A percentile compares a stretch with the other conserved stretches of the same genome.
Evolutionary conservation across 2,113 vertebrate genomes (phyloP).

Genomic region (Psilopogon haemacephalus): DNA sequence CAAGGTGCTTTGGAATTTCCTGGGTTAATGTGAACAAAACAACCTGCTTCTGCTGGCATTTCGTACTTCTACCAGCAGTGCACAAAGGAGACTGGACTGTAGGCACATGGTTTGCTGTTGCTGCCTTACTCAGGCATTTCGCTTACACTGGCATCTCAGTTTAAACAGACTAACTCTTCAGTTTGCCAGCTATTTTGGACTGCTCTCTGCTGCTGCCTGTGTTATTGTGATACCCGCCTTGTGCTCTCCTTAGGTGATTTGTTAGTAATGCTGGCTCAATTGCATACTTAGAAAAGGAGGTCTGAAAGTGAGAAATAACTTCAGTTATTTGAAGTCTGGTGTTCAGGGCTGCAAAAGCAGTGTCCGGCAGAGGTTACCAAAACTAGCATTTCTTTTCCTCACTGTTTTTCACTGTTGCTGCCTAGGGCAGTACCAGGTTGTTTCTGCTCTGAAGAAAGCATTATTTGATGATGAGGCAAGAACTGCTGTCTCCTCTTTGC

Average conservation of each 20-base stretch:
- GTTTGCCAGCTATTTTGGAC: background rate
- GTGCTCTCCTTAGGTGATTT: background rate
- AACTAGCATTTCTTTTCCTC: background rate
- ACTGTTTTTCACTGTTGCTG: background rate
- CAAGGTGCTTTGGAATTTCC: background rate
- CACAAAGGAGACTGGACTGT: background rate
- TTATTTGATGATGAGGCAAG: background rate
- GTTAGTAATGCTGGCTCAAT: fast-evolving
- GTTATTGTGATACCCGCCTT: background rate
- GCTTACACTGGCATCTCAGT: background rate
- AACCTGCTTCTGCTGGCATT: background rate
- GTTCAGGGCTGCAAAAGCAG: background rate
- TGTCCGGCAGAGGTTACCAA: background rate
- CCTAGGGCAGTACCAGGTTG: background rate
- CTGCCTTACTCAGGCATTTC: background rate
- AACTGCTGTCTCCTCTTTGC: background rate
- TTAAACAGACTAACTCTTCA: background rate
- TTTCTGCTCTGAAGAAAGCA: background rate
- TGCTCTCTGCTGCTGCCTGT: background rate
- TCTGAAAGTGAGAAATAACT: background rate
- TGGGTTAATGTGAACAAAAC: background rate
- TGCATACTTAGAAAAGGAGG: background rate
- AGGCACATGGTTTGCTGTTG: background rate
- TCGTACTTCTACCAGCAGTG: background rate
- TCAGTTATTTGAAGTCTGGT: background rate